Evolutionary conservation across 2,888 invertebrate genomes (phyloP), one percentile per base, ranked within the genome.

Genomic region (Tachina grossa): DNA sequence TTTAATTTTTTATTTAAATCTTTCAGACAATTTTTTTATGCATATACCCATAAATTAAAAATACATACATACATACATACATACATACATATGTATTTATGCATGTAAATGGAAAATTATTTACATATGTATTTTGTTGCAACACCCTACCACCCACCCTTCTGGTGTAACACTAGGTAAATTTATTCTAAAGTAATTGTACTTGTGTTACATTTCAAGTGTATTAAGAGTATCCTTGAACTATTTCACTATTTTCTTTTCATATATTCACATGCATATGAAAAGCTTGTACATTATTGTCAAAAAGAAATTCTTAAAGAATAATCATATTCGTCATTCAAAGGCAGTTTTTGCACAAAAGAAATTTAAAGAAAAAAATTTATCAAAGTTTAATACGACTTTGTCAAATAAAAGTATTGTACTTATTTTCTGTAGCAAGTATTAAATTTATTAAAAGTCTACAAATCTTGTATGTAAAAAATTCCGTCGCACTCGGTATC

Each of bases 121-220:
- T 1, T 31, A 31, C 31, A 31, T 31, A 49, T 9, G 16, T 16
- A 11, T 47, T 6, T 39, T 79, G 1, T 49, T 71, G 45, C 41
- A 14, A 9, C 51, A 69, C 61, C 61, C 43, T 78, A 43, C 14
- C 43, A 69, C 61, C 14, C 43, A 69, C 61, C 61, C 43, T 78
- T 45, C 14, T 41, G 31, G 39, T n/a, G 19, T 61, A 63, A 47
- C 22, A 8, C 9, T 39, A 39, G 39, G 53, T 45, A 71, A 79
- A 68, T 65, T 49, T 77, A 71, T 77, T 83, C 71, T 57, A 65
- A 31, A 83, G 65, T 71, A 71, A 65, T 83, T 49, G 72, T 59
- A 82, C 82, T 82, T 82, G 85, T 79, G 78, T 85, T 82, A 79
- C 65, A 82, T 82, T 69, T 85, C 75, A 82, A 85, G 85, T 85